A percentile compares a stretch with the other conserved stretches of the same genome.
phyloP scores from a whole-genome alignment of 2,888 invertebrate genomes.

The Blera fallax region DNA sequence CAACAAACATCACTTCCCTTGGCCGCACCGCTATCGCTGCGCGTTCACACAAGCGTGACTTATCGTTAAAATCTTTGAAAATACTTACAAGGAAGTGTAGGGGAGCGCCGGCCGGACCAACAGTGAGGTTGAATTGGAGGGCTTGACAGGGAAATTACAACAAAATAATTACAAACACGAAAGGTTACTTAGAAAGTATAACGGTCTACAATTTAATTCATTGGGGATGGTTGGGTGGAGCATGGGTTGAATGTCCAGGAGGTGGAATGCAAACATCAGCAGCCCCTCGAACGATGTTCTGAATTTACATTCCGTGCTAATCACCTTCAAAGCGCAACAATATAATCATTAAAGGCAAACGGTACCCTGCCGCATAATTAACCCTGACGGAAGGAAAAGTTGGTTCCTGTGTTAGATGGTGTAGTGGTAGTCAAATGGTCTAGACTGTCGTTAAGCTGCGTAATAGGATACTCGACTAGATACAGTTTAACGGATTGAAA shows the following conservation, averaged over 20 bases:
- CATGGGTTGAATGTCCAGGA: conserved; percentile 18
- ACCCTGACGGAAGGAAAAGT: conserved; percentile 52
- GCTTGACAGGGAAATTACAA: conserved; percentile 64
- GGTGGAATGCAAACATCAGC: conserved; percentile 64
- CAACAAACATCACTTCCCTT: conserved; percentile 26
- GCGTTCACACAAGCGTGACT: conserved; percentile 63
- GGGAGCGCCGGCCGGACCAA: not conserved
- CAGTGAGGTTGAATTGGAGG: conserved; percentile 21
- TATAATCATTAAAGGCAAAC: conserved; percentile 68
- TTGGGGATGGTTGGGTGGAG: not conserved
- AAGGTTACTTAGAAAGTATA: conserved; percentile 64
- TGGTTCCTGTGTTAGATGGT: not conserved
- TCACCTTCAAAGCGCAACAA: conserved; percentile 71
- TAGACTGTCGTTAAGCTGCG: conserved; percentile 40
- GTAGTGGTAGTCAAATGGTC: conserved; percentile 27
- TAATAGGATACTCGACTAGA: conserved; percentile 33
- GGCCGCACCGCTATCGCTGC: not conserved
- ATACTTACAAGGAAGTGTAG: conserved; percentile 39
- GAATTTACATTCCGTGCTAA: conserved; percentile 69
- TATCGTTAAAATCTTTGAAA: conserved; percentile 67
- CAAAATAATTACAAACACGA: conserved; percentile 72
- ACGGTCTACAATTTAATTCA: conserved; percentile 66
- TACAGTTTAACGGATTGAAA: conserved; percentile 37
- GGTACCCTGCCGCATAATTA: conserved; percentile 70
- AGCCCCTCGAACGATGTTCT: conserved; percentile 44